Evolutionary conservation across 37 sponge, comb jelly and placozoan genomes (phyloP).

Genomic region (Aphrocallistes beatrix): DNA sequence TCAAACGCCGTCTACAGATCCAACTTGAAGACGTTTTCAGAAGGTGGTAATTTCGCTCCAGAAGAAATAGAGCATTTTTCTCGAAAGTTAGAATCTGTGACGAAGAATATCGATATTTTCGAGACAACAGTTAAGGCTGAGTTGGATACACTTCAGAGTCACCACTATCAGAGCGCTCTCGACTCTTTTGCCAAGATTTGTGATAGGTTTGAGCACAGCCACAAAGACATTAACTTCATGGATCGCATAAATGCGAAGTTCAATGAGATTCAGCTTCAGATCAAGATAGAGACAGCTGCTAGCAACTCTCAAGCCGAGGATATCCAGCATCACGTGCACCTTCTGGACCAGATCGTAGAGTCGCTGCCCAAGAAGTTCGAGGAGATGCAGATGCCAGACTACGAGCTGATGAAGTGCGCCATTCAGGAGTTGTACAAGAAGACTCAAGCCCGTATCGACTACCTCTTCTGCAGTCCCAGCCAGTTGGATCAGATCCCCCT

Average conservation of each 20-base stretch:
- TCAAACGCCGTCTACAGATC: background rate
- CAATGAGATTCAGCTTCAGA: conserved; percentile 5
- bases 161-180: background rate
- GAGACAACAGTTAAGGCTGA: background rate
- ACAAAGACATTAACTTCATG: background rate
- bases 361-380: conserved; percentile 21
- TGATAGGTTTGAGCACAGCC: background rate
- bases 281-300: conserved; percentile 32
- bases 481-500: background rate
- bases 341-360: conserved; percentile 7
- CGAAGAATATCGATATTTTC: background rate
- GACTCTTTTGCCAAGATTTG: background rate
- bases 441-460: conserved; percentile 28
- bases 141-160: background rate
- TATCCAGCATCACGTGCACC: conserved; percentile 5
- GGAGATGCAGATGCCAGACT: background rate
- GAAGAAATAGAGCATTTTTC: conserved; percentile 53
- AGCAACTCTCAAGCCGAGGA: conserved; percentile 48
- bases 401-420: background rate
- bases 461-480: conserved; percentile 35
- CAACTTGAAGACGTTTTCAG: conserved; percentile 29
- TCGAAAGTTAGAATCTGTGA: background rate
- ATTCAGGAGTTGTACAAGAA: conserved; percentile 28
- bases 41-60: conserved; percentile 70
- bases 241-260: background rate